Base-by-base conservation (phyloP, 1,140 invertebrate species). In the Euura saliciscinereae region DNA sequence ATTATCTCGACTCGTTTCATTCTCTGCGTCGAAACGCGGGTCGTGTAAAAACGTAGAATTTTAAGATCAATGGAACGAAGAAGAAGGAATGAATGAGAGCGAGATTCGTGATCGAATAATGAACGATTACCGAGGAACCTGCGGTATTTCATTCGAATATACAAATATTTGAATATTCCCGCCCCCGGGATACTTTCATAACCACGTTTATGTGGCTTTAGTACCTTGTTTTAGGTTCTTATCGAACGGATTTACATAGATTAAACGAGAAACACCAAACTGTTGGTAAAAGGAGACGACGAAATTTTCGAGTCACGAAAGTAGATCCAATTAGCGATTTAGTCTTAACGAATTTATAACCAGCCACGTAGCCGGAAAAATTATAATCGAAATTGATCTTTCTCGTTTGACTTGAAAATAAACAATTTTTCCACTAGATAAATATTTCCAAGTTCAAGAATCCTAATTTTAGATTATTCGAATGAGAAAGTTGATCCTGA, bases 41-140 rank as follows among this genome's bases (percentile, higher is more conserved):
- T 59, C 51, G 51, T 6, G 51, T 59, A 59, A 59, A 59, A 59
- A 59, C 51, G 51, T n/a, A n/a, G 51, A 59, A 59, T 59, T 8
- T 11, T 59, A 59, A 59, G 51, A 59, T 59, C 3, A 59, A 59
- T 59, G 51, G 51, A 59, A 28, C 28, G 28, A 28, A 28, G 28
- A 28, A 28, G 28, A 28, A 1, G 51, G 51, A 59, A 59, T 59
- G 51, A 59, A 59, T 59, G 51, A n/a, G 6, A 8, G 51, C 51
- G 51, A 59, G 51, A 59, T 59, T 6, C 13, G 28, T 4, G 13
- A 59, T 59, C 51, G 10, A 59, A 59, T n/a, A 59, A 59, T 59
- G 13, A 59, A n/a, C 51, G 51, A 59, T 59, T 6, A 6, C 10
- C 51, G 8, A 59, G 13, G 10, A 59, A 59, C 51, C 13, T n/a